Conservation (phyloP, 2,113 vertebrate genomes). For the Forbesichthys agassizii region DNA sequence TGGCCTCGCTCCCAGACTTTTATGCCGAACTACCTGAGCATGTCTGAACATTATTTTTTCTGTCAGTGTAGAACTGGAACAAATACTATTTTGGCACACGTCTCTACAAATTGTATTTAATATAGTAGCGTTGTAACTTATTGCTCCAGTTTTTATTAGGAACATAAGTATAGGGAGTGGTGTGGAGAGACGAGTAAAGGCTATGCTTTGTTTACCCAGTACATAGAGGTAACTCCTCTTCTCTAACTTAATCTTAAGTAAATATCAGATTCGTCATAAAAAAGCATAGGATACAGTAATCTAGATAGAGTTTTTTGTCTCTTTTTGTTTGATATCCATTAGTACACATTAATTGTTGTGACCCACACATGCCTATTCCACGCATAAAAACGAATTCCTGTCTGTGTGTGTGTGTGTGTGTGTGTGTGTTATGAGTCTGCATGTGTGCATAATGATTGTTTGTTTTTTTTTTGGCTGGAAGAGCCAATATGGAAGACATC, state of each 20-base stretch:
- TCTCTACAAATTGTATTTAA: no score
- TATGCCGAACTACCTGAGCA: background rate
- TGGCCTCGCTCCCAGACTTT: background rate
- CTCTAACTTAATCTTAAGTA: background rate
- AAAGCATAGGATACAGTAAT: background rate
- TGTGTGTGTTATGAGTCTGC: background rate
- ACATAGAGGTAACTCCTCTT: background rate
- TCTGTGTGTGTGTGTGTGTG: background rate
- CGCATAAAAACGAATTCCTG: background rate
- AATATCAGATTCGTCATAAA: background rate
- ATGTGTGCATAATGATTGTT: background rate
- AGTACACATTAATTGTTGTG: no score
- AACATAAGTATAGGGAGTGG: background rate
- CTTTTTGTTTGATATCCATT: no score
- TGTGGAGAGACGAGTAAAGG: background rate
- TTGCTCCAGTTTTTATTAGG: no score
- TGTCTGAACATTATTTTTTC: no score
- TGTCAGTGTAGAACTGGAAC: background rate
- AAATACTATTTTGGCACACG: background rate
- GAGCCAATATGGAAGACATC: constrained; percentile 26
- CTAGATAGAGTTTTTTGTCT: no score
- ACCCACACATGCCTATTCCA: no score
- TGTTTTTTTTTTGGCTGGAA: constrained; percentile 5
- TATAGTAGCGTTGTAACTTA: no score
- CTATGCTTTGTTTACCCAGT: background rate